phyloP scores from a whole-genome alignment of 1,140 invertebrate genomes.

The Lanistes nyassanus region DNA sequence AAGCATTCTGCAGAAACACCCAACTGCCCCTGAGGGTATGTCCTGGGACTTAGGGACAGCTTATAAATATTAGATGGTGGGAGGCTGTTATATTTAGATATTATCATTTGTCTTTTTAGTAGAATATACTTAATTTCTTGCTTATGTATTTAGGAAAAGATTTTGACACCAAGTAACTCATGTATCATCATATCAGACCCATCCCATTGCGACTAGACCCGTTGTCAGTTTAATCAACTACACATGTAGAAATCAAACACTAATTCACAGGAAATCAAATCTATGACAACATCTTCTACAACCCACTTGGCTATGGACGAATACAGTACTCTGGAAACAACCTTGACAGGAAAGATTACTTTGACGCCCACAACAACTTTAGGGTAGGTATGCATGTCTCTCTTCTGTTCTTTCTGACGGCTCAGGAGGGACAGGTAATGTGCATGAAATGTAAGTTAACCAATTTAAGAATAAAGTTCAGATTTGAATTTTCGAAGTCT shows the following conservation, averaged over 20 bases:
- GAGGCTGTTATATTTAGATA: neutral
- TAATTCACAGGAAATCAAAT: constrained; percentile 19
- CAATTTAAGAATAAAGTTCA: no score
- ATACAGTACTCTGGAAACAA: neutral
- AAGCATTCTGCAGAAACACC: constrained; percentile 24
- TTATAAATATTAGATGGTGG: neutral
- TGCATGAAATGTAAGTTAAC: no score
- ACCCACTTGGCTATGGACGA: neutral
- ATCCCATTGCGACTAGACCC: no score
- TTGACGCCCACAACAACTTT: constrained; percentile 22
- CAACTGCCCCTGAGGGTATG: constrained; percentile 34
- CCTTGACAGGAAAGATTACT: constrained; percentile 12
- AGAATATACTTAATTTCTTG: no score
- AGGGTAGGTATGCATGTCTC: neutral
- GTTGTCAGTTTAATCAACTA: no score
- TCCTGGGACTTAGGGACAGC: neutral
- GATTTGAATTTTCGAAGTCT: no score
- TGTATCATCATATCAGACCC: no score
- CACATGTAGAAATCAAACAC: no score
- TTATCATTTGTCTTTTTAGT: neutral
- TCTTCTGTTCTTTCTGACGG: no score
- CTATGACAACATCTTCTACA: constrained; percentile 27
- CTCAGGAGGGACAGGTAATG: no score
- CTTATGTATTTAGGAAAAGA: no score
- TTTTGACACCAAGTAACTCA: no score